Evolutionary conservation across 1,140 invertebrate species (phyloP).

Genomic region (Periplaneta americana): DNA sequence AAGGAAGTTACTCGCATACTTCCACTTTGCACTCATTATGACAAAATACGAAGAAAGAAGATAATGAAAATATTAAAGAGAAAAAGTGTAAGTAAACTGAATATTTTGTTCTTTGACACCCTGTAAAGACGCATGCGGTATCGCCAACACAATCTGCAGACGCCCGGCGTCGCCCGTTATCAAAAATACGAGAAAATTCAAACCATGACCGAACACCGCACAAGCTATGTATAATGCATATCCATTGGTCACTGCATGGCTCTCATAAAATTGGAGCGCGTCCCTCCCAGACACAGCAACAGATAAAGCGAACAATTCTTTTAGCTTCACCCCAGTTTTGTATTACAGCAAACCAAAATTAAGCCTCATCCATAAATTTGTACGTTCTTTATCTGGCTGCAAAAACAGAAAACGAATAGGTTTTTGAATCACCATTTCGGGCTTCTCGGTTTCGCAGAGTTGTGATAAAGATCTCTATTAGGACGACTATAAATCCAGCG

Average conservation of each 20-base stretch:
- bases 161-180: neutral
- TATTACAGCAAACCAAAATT: neutral
- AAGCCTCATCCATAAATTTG: neutral
- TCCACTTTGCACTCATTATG: no score
- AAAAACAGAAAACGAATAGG: neutral
- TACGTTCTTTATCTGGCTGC: neutral
- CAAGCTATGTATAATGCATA: neutral
- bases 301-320: neutral
- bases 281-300: neutral
- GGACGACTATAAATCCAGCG: neutral
- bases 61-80: no score
- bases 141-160: neutral
- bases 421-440: neutral
- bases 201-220: neutral
- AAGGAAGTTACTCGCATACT: no score
- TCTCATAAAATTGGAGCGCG: neutral
- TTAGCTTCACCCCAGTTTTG: neutral
- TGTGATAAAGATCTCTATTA: neutral
- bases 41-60: no score
- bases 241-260: neutral
- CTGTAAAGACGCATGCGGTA: neutral
- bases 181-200: neutral
- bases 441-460: neutral
- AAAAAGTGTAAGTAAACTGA: no score
- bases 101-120: neutral